Percentiles rank a stretch among this genome's conserved stretches.
phyloP scores from a whole-genome alignment of 2,797 vertebrate species.

The Lithobates sylvaticus region DNA sequence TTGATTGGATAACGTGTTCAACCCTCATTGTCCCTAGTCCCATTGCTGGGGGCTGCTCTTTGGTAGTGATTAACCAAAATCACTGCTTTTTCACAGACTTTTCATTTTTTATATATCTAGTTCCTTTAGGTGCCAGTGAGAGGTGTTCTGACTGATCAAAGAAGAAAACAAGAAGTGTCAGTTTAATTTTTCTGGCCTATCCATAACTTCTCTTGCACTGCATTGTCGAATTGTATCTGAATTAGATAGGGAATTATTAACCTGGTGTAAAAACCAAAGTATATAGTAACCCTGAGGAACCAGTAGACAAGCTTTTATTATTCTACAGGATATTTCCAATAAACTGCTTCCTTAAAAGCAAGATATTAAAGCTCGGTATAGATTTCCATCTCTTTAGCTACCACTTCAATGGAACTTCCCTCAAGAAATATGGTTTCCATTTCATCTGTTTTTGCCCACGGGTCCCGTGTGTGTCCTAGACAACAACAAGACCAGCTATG shows the following conservation, averaged over 20 bases:
- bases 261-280: too few relatives aligned
- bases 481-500: constrained; percentile 8
- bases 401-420: neutral
- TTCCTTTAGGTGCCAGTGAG: too few relatives aligned
- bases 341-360: neutral
- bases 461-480: neutral
- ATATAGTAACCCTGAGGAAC: too few relatives aligned
- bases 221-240: too few relatives aligned
- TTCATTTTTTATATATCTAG: too few relatives aligned
- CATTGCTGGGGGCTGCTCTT: neutral
- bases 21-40: too few relatives aligned
- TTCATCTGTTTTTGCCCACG: neutral
- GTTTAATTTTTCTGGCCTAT: too few relatives aligned
- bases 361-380: neutral
- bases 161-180: too few relatives aligned
- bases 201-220: too few relatives aligned
- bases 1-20: neutral
- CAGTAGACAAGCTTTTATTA: neutral
- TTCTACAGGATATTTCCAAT: neutral
- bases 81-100: neutral
- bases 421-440: neutral
- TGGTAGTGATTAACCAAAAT: neutral
- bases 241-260: too few relatives aligned
- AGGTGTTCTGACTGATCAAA: too few relatives aligned
- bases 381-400: neutral